Conservation (phyloP, 2,888 invertebrate species). For the Patella depressa region DNA sequence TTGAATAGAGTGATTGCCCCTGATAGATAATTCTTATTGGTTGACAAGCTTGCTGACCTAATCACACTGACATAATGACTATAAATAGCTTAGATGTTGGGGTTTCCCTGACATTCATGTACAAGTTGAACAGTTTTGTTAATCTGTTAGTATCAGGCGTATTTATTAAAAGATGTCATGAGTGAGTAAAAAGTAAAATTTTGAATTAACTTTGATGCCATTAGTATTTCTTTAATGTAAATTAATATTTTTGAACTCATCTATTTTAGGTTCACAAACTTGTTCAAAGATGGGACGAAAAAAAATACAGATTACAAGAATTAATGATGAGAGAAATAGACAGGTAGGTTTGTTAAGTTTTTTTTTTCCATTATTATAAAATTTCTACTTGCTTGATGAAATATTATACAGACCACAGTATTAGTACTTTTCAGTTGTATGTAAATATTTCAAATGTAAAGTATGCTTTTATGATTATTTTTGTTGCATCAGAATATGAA, state of each 20-base stretch:
- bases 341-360: conserved; percentile 80
- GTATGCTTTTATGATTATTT: not conserved
- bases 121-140: too few relatives aligned
- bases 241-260: not conserved
- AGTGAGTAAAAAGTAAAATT: too few relatives aligned
- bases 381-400: not conserved
- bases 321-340: conserved; percentile 99
- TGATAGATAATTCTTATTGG: too few relatives aligned
- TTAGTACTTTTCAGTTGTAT: not conserved
- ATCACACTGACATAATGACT: conserved; percentile 6
- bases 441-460: not conserved
- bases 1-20: too few relatives aligned
- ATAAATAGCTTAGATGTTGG: not conserved
- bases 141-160: not conserved
- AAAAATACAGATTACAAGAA: conserved; percentile 99
- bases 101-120: not conserved
- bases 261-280: conserved; percentile 1
- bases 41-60: conserved; percentile 2
- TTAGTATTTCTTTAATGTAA: not conserved
- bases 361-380: not conserved
- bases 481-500: not conserved
- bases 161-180: not conserved
- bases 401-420: not conserved
- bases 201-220: too few relatives aligned
- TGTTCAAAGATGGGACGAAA: conserved; percentile 89